Evolutionary conservation across 2,888 invertebrate species (phyloP), one percentile per base, ranked within the genome.

Genomic region (Nephrocerus scutellatus): DNA sequence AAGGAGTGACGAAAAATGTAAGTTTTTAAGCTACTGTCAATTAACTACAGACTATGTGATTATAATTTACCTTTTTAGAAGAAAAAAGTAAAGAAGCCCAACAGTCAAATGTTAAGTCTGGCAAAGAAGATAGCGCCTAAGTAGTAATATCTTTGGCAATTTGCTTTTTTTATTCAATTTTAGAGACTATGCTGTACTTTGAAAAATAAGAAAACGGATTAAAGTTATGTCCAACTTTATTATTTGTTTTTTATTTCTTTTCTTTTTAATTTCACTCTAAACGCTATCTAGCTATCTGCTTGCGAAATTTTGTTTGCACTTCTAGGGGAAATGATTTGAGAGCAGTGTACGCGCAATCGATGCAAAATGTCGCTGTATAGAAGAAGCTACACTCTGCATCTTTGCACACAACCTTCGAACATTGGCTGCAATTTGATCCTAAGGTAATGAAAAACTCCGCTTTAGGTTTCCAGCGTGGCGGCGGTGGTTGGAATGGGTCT

Each of bases 401-500:
- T 53, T 82, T 76, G 63, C 92, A 92, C 5, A 88, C 80, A 44
- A 73, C 52, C 54, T 74, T 75, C 3, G 71, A 63, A 68, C 92
- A 92, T 14, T 72, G 54, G 16, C 71, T 66, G 66, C 91, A 91
- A 58, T 85, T 79, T 9, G 80, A 73, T 3, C 91, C 92, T 13
- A 91, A 58, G 1, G 58, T 52, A 4, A 87, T 73, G 44, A 88
- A 68, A 55, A 81, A 80, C 64, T 88, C 83, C n/a, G 82, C 78
- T 60, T 76, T 79, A 38, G 78, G 79, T 37, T 62, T 55, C 54
- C 56, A 54, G 14, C 55, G 54, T 0, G 56, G 54, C 6, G 66
- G 63, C 6, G 80, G 79, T 2, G 82, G 75, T 53, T 79, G 76
- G 59, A 90, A 91, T 1, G 91, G 91, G 68, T 91, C 90, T 56